Base-by-base conservation (phyloP, 2,113 vertebrate species). In the Neolamprologus toae region DNA sequence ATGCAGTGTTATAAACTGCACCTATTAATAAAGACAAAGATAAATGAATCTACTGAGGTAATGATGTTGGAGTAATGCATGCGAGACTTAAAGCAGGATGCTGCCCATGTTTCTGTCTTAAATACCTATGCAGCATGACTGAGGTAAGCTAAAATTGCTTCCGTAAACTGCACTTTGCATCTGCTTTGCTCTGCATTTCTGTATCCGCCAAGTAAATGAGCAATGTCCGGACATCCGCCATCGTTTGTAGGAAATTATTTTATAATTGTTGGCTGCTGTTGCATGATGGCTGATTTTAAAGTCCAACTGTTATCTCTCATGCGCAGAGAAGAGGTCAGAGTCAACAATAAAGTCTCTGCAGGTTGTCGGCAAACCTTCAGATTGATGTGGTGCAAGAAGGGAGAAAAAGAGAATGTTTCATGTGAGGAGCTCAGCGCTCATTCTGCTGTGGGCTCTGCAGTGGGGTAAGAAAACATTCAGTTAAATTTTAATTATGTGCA, bases 261-360 rank as follows among this genome's bases (percentile, higher is more conserved):
- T 93, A 94, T 78, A 84, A 81, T 53, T 16, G 68, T 28, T 17
- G 37, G 8, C 33, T 63, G 54, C 81, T 54, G 42, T 26, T 90
- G 92, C 91, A 86, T 90, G 47, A 86, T 83, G 87, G 88, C 61
- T 94, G 73, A 92, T 79, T 86, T 76, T 96, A 96, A 97, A 97
- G 97, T 97, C 95, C 96, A 92, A 11, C 4, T 82, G 26, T 96
- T 96, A 97, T 96, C 95, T 89, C 12, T 73, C 1, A 19, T 78
- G 54, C 45, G n/a, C 59, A 63, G 16, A 63, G 59, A 63, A 7
- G 23, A 81, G 89, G 51, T 89, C 88, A 82, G 78, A 85, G 71
- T 87, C 13, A 9, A 13, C 33, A 8, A 5, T 10, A 16, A 59
- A 83, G 84, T 81, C 26, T 80, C 47, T 55, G 7, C 59, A 54